Evolutionary conservation across 2,113 vertebrate genomes (phyloP), one percentile per base, ranked within the genome.

Genomic region (Hydropotes inermis): DNA sequence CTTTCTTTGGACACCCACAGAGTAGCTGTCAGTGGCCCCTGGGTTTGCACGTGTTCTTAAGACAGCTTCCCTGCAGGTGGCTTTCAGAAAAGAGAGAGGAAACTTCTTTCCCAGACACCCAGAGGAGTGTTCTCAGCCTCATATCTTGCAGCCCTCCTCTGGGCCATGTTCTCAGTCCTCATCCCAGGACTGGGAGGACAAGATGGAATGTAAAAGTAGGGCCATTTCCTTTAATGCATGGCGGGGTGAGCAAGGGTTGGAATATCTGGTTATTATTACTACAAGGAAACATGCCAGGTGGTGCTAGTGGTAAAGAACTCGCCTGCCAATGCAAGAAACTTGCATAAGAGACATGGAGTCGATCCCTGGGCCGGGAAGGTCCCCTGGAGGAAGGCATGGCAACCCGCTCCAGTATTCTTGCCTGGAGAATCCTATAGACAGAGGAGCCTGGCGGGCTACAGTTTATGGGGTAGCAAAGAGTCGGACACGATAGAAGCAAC

Each of bases 111-210:
- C 19, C 5, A 54, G 30, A 74, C 1, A 8, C 33, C 1, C 7
- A 1, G 1, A 33, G 47, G 12, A 17, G n/a, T 30, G 17, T 64
- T 82, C 52, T 88, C 39, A 6, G 11, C 36, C 27, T 78, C 27
- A 3, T 0, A 0, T 54, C 50, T 33, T 47, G 0, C 5, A 19
- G 79, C 36, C 6, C 43, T 87, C 17, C 4, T 39, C 1, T 13
- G 12, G 54, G 64, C 16, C 2, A 13, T 2, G 16, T 43, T 23
- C 64, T 74, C 2, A 0, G 6, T 85, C 21, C 13, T 25, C 64
- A 52, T 30, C 23, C 25, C 45, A 21, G 23, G 28, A 10, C 11
- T 7, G 3, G 25, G 57, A 1, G 8, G 6, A 36, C 16, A 21
- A 45, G 15, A 28, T 3, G 16, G 36, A 16, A 55, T 23, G 27